phyloP scores from a whole-genome alignment of 2,888 invertebrate genomes.

The Dendrolimus pini region DNA sequence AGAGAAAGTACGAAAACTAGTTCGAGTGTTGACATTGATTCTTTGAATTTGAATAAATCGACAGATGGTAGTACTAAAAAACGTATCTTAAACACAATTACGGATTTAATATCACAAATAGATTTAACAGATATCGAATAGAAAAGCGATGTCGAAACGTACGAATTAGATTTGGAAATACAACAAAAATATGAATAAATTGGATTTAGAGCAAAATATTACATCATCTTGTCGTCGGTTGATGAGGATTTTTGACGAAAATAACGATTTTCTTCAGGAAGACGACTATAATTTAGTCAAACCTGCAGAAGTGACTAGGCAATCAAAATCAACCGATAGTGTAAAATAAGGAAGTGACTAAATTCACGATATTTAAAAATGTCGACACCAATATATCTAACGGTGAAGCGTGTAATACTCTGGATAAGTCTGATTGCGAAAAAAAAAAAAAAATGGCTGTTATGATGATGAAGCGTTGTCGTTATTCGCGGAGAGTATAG shows the following conservation, averaged over 20 bases:
- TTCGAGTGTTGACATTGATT: not conserved
- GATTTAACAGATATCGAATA: not conserved
- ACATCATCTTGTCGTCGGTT: not conserved
- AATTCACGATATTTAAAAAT: not conserved
- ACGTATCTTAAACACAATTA: not conserved
- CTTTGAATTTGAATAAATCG: not conserved
- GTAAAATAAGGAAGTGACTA: not conserved
- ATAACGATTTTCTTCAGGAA: too few relatives aligned
- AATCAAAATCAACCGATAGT: not conserved
- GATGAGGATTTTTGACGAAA: not conserved
- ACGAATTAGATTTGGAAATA: not conserved
- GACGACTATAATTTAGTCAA: too few relatives aligned
- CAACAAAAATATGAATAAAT: not conserved
- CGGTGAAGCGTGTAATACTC: not conserved
- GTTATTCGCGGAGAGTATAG: conserved; percentile 58
- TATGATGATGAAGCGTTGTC: conserved; percentile 60
- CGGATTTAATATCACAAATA: not conserved
- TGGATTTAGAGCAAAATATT: not conserved
- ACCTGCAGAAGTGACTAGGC: not conserved
- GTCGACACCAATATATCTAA: not conserved
- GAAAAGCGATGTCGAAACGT: not conserved
- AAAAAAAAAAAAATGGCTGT: conserved; percentile 7
- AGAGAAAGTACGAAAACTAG: not conserved
- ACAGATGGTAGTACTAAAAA: not conserved
- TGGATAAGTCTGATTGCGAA: not conserved